Conservation (phyloP, 2,797 vertebrate species). For the Poeciliopsis gracilis region DNA sequence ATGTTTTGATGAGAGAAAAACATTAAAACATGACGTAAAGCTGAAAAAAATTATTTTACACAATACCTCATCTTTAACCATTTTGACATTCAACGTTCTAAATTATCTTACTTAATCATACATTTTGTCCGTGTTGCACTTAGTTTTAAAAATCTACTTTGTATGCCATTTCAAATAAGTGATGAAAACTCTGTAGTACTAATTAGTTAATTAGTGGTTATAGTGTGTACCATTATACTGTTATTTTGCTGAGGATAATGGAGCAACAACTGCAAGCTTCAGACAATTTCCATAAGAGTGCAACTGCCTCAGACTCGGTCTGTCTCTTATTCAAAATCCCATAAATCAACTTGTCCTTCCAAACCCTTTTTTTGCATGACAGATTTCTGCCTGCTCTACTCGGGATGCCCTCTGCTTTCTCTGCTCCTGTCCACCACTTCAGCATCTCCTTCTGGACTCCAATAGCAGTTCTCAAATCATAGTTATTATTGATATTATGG, state of each 20-base stretch:
- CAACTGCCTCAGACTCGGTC: neutral
- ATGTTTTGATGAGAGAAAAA: neutral
- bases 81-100: neutral
- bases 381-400: neutral
- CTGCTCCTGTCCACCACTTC: neutral
- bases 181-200: neutral
- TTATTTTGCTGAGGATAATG: neutral
- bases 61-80: no score
- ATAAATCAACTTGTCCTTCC: neutral
- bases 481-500: neutral
- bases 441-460: neutral
- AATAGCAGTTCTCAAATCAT: neutral
- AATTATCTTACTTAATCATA: neutral
- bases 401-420: neutral
- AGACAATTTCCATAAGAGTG: neutral
- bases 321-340: neutral
- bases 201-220: neutral
- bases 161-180: neutral
- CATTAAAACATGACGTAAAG: neutral
- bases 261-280: neutral
- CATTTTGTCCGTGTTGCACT: neutral
- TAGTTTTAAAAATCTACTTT: neutral
- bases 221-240: neutral
- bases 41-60: no score
- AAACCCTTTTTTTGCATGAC: neutral